A percentile compares a stretch with the other conserved stretches of the same genome.
Evolutionary conservation across 2,113 vertebrate species (phyloP).

Genomic region (Meleagris gallopavo): DNA sequence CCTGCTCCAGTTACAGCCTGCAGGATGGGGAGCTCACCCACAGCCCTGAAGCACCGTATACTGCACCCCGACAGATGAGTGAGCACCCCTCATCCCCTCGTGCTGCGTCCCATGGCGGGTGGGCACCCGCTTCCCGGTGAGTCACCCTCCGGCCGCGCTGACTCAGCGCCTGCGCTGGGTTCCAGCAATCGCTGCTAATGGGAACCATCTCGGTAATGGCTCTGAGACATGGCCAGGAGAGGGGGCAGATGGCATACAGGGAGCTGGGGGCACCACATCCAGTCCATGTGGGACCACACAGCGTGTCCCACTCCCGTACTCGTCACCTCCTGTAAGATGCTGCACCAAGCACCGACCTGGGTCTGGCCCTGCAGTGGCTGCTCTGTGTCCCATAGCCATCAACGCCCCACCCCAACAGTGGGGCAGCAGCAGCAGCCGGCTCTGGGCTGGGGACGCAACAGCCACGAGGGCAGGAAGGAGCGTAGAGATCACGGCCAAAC

Average conservation of each 20-base stretch:
- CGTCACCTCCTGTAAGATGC: accelerated
- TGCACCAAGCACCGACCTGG: not conserved
- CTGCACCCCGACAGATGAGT: accelerated
- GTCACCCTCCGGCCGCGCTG: not conserved
- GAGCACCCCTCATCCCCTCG: not conserved
- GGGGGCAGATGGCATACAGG: accelerated
- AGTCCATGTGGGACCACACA: not conserved
- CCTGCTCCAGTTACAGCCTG: not conserved
- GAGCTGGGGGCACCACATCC: not conserved
- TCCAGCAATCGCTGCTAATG: slow-evolving; percentile 3
- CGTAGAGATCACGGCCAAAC: too few relatives aligned
- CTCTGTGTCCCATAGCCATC: not conserved
- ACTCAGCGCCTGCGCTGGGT: not conserved
- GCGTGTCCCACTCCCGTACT: not conserved
- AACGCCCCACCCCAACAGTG: accelerated
- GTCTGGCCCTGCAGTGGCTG: not conserved
- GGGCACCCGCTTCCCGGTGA: not conserved
- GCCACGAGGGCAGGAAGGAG: too few relatives aligned
- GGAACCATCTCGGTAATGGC: not conserved
- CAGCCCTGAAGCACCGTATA: not conserved
- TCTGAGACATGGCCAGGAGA: not conserved
- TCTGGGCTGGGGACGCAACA: too few relatives aligned
- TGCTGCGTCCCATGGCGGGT: not conserved
- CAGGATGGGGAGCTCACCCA: accelerated
- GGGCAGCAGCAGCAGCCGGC: not conserved